Base-by-base conservation (phyloP, 1,140 invertebrate species). In the Plutomurus gul region DNA sequence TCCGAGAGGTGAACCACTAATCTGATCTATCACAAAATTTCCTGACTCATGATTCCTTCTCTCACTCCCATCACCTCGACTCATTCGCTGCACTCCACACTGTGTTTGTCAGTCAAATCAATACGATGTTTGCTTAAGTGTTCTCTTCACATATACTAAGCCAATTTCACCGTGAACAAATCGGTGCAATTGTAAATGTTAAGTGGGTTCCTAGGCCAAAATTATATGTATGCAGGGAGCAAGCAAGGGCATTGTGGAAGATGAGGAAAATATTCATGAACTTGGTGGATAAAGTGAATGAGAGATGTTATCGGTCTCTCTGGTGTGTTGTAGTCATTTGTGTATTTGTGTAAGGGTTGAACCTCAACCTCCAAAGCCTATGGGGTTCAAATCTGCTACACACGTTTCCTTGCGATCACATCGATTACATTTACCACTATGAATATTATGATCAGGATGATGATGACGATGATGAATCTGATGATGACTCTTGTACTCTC, bases 41-140 rank as follows among this genome's bases (percentile, higher is more conserved):
- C 70, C 36, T 72, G 70, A 72, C 70, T 72, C 70, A 43, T 72
- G 70, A 72, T 43, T 72, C 39, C n/a, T 72, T 72, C 39, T 22
- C 25, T 40, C 25, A 43, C 70, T 30, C 70, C 22, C 36, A 40
- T 40, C 70, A 72, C 70, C 39, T 25, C 25, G 18, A 65, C 33
- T 72, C 39, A 40, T 40, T 43, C 36, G 40, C 70, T 72, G 11
- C 7, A 36, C n/a, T 65, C 39, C 22, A 39, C 37, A 10, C 13
- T 72, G 22, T 39, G 22, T 40, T 18, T 40, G 11, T 8, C 4
- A 25, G 13, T 16, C 11, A 13, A 71, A 7, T 39, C 22, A 10
- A 40, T 39, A 39, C 39, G 25, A 40, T 43, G 39, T 72, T 72
- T 72, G 20, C 39, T 39, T 72, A 72, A 43, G 70, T 72, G 37